Conservation (phyloP, 2,888 invertebrate species). For the Drosophila melanocephala region DNA sequence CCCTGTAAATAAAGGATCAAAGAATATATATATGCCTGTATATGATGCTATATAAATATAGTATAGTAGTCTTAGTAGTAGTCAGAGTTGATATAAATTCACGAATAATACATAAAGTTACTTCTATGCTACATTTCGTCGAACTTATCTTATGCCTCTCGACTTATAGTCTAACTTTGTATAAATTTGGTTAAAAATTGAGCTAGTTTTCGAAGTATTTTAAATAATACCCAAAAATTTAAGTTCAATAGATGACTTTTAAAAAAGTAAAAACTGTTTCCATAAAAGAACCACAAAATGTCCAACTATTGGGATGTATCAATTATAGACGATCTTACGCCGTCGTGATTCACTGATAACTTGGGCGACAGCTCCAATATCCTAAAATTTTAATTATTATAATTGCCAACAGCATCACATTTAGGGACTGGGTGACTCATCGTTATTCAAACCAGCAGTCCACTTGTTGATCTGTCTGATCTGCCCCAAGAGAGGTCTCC, state of each 20-base stretch:
- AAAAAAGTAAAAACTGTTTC: background rate
- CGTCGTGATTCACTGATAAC: background rate
- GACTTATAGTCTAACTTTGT: background rate
- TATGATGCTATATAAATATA: background rate
- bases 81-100: background rate
- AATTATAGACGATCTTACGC: background rate
- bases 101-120: background rate
- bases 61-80: background rate
- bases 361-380: background rate
- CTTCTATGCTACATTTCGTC: too few relatives aligned
- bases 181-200: background rate
- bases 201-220: background rate
- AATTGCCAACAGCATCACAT: background rate
- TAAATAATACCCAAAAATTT: too few relatives aligned
- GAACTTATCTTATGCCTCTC: background rate
- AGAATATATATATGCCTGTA: background rate
- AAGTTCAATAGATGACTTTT: background rate
- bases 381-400: background rate
- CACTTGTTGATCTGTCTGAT: conserved; percentile 21
- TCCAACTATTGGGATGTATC: background rate
- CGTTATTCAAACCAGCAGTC: background rate
- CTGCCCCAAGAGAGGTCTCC: conserved; percentile 27
- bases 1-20: conserved; percentile 54
- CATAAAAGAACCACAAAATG: background rate
- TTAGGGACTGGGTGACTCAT: background rate